Conservation (phyloP, 53 echinoderm and acorn worm genomes). For the Henricia sp. region DNA sequence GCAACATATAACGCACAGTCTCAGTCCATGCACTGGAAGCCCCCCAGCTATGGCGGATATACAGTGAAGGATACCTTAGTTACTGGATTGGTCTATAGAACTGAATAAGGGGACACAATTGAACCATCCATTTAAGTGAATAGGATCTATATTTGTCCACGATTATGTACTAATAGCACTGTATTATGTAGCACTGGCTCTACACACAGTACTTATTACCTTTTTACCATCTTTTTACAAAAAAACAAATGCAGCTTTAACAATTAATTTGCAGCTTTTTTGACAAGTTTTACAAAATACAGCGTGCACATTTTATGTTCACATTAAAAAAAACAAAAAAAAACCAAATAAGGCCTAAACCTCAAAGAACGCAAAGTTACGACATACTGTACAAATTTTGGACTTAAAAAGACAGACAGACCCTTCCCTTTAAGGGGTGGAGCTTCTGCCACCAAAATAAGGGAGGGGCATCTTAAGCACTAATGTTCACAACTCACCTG, state of each 20-base stretch:
- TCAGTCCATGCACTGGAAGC: too few relatives aligned
- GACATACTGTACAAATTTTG: conserved; percentile 44
- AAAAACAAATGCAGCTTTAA: conserved; percentile 40
- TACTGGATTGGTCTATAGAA: too few relatives aligned
- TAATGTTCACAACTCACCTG: conserved; percentile 49
- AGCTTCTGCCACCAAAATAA: background rate
- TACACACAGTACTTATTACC: conserved; percentile 5
- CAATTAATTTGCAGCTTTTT: conserved; percentile 34
- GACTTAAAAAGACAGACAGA: conserved; percentile 30
- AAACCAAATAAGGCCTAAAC: background rate
- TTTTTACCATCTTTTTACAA: background rate
- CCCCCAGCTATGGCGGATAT: too few relatives aligned
- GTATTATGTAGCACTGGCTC: too few relatives aligned
- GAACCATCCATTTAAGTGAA: too few relatives aligned
- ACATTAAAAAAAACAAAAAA: conserved; percentile 9
- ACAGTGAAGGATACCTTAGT: too few relatives aligned
- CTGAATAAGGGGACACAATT: too few relatives aligned
- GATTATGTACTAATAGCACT: too few relatives aligned
- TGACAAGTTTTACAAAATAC: conserved; percentile 27
- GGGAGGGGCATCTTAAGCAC: background rate
- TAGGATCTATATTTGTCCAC: too few relatives aligned
- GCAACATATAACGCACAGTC: too few relatives aligned
- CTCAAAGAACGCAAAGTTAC: conserved; percentile 20
- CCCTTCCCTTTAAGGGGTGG: background rate
- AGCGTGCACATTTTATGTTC: conserved; percentile 52